Base-by-base conservation (phyloP, 2,113 vertebrate genomes). In the Megaleporinus macrocephalus region DNA sequence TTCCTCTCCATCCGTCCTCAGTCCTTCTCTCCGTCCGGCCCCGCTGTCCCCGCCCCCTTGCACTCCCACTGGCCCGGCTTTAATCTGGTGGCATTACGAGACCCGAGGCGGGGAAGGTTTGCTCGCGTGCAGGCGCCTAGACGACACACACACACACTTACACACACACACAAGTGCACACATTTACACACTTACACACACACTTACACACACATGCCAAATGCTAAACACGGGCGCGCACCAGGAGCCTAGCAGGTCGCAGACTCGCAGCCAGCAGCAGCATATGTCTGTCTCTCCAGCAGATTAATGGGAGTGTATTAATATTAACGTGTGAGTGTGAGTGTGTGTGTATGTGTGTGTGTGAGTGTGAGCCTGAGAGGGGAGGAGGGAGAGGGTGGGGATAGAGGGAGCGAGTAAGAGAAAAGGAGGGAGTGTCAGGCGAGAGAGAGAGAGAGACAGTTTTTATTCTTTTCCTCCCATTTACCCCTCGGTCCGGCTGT, bases 301-400 rank as follows among this genome's bases (percentile, higher is more conserved):
- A 92, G 93, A 95, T 95, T 94, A 94, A 92, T 88, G 87, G 92
- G 90, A 94, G 90, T 93, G 86, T 90, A 91, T 94, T 95, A 91
- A 92, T 89, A 91, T 73, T 86, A 92, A 92, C 88, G 89, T 94
- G 90, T 90, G 30, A 41, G 65, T 51, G 13, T 12, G 47, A 33
- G 70, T 66, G 26, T 66, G 65, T 33, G 65, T 69, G 69, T 49
- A 47, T 51, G 47, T 51, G 33, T 24, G 30, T 66, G 26, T 65
- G 26, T 49, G 76, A 53, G 20, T 22, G 76, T 26, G 15, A 53
- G 65, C 22, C 65, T 68, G 33, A n/a, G 90, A 88, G 72, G 85
- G 82, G 74, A 65, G 76, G 83, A n/a, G 82, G 61, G 20, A 73
- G 82, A 86, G 80, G 82, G 83, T 81, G 71, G 41, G 47, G 70